Conservation (phyloP, 2,113 vertebrate species). For the Mystacornis crossleyi region DNA sequence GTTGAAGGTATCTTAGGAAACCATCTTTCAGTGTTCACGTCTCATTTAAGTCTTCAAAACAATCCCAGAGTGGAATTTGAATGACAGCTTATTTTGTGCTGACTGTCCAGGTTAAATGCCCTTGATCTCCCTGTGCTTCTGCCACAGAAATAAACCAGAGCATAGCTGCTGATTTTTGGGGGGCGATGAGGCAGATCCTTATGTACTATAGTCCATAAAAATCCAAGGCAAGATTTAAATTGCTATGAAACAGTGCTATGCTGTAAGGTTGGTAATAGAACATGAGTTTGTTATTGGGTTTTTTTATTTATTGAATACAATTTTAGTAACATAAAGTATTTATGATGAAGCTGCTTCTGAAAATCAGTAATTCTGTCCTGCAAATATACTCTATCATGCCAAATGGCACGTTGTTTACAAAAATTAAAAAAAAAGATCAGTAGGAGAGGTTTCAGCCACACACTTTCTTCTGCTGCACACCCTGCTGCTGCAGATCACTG, state of each 20-base stretch:
- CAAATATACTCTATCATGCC: not conserved
- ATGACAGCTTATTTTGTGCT: not conserved
- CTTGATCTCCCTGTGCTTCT: not conserved
- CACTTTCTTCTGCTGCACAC: not conserved
- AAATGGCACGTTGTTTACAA: not conserved
- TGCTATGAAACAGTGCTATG: not conserved
- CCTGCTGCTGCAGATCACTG: not conserved
- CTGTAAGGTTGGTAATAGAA: not conserved
- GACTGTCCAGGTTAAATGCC: not conserved
- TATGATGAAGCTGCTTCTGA: not conserved
- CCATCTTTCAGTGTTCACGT: not conserved
- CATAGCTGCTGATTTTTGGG: rapidly evolving
- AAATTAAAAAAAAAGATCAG: not conserved
- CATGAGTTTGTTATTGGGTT: not conserved
- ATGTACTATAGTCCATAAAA: not conserved
- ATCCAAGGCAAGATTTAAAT: not conserved
- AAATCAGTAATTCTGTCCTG: not conserved
- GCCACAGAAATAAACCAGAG: not conserved
- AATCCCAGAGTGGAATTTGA: not conserved
- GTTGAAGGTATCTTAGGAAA: not conserved
- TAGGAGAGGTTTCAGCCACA: not conserved
- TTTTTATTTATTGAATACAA: not conserved
- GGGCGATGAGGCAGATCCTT: not conserved
- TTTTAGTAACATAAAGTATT: not conserved
- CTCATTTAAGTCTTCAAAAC: not conserved